Percentiles rank a stretch among this genome's conserved stretches.
phyloP scores from a whole-genome alignment of 1,140 invertebrate genomes.

The Matsumurasca onukii region DNA sequence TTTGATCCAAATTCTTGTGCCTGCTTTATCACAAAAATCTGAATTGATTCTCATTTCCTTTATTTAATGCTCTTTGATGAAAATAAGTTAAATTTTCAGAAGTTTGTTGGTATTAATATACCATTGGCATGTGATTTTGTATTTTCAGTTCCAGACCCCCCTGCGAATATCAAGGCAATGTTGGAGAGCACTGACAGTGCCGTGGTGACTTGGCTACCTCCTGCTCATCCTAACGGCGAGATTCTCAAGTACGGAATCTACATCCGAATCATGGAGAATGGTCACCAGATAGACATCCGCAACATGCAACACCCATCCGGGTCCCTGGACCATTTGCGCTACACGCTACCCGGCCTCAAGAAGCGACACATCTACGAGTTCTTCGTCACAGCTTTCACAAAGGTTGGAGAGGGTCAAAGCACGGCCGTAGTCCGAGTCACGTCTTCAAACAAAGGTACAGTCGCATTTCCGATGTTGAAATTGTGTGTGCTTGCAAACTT shows the following conservation, averaged over 20 bases:
- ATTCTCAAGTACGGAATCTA: constrained; percentile 76
- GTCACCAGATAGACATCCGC: constrained; percentile 6
- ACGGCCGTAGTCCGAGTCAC: constrained; percentile 51
- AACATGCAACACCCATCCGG: background rate
- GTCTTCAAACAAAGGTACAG: constrained; percentile 36
- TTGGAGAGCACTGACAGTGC: constrained; percentile 65
- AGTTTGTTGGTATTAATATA: too few relatives aligned
- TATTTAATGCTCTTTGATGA: too few relatives aligned
- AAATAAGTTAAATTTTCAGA: too few relatives aligned
- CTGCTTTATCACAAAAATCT: too few relatives aligned
- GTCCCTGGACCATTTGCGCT: constrained; percentile 16
- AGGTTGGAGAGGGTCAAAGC: constrained; percentile 58
- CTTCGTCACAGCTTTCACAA: constrained; percentile 63
- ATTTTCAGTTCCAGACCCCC: constrained; percentile 62
- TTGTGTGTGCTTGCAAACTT: too few relatives aligned
- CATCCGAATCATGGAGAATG: constrained; percentile 55
- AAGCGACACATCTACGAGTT: constrained; percentile 54
- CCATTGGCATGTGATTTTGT: too few relatives aligned
- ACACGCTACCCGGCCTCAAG: constrained; percentile 39
- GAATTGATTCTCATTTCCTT: too few relatives aligned
- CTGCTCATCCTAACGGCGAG: constrained; percentile 68
- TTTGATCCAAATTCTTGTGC: too few relatives aligned
- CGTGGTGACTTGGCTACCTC: constrained; percentile 77
- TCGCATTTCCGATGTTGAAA: too few relatives aligned
- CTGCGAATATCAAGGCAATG: constrained; percentile 72